phyloP scores from a whole-genome alignment of 1,140 invertebrate genomes.

The Drosophila oshimai region DNA sequence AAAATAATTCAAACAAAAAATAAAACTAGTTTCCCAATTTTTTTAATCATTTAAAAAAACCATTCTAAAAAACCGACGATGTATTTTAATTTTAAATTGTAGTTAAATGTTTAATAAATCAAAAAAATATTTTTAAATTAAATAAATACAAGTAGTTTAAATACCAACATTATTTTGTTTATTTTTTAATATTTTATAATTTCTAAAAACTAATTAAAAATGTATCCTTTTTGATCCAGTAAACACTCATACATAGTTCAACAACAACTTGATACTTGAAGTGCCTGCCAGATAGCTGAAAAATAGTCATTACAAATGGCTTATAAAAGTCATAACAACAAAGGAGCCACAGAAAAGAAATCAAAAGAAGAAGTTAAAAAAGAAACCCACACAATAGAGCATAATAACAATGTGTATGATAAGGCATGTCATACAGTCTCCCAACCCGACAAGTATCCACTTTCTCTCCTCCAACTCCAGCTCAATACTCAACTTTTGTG shows the following conservation, averaged over 20 bases:
- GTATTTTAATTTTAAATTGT: no score
- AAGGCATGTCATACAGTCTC: slow-evolving; percentile 10
- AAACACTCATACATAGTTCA: no score
- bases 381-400: slow-evolving; percentile 32
- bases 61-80: no score
- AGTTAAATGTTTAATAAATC: not conserved
- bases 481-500: not conserved
- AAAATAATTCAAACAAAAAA: no score
- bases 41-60: no score
- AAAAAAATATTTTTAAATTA: no score
- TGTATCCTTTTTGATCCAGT: no score
- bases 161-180: no score
- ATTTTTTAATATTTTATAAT: no score
- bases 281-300: not conserved
- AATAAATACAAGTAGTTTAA: no score
- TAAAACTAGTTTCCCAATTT: no score
- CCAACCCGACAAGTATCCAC: not conserved
- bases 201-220: no score
- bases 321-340: not conserved
- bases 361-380: not conserved
- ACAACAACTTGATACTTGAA: not conserved
- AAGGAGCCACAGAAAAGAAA: not conserved
- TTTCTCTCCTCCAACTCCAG: not conserved
- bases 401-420: slow-evolving; percentile 47
- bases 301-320: not conserved